phyloP scores from a whole-genome alignment of 2,888 invertebrate genomes.

The Endomychus coccineus region DNA sequence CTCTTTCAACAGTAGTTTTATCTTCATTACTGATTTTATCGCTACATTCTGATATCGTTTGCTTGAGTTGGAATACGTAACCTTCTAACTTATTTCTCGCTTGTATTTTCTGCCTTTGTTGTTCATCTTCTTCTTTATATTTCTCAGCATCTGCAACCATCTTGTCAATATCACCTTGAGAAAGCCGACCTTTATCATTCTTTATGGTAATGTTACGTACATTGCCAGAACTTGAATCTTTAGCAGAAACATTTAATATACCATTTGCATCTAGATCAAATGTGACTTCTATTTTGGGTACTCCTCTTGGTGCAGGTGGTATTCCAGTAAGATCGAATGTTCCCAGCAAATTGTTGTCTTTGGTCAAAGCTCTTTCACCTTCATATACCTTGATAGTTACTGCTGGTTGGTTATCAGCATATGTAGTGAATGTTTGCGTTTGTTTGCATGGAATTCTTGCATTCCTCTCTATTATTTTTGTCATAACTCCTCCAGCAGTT shows the following conservation, averaged over 20 bases:
- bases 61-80: constrained; percentile 60
- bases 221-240: constrained; percentile 56
- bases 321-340: constrained; percentile 62
- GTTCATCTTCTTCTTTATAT: constrained; percentile 65
- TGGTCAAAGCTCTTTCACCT: constrained; percentile 73
- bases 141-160: constrained; percentile 70
- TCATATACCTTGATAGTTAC: constrained; percentile 56
- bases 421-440: constrained; percentile 56
- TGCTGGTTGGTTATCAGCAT: constrained; percentile 59
- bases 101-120: constrained; percentile 55
- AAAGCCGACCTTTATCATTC: constrained; percentile 74
- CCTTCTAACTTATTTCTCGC: constrained; percentile 63
- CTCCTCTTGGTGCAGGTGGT: constrained; percentile 60
- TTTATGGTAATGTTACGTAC: constrained; percentile 71
- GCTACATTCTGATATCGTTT: constrained; percentile 56
- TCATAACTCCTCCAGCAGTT: constrained; percentile 76
- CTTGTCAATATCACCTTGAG: constrained; percentile 73
- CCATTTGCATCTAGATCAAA: constrained; percentile 71
- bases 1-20: constrained; percentile 47
- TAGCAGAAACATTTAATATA: constrained; percentile 53
- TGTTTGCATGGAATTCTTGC: constrained; percentile 51
- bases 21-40: constrained; percentile 56
- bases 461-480: constrained; percentile 53
- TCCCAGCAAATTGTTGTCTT: constrained; percentile 65
- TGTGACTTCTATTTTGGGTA: constrained; percentile 62